Base-by-base conservation (phyloP, 1,140 invertebrate species). In the Pachyrhynchus sulphureomaculatus region DNA sequence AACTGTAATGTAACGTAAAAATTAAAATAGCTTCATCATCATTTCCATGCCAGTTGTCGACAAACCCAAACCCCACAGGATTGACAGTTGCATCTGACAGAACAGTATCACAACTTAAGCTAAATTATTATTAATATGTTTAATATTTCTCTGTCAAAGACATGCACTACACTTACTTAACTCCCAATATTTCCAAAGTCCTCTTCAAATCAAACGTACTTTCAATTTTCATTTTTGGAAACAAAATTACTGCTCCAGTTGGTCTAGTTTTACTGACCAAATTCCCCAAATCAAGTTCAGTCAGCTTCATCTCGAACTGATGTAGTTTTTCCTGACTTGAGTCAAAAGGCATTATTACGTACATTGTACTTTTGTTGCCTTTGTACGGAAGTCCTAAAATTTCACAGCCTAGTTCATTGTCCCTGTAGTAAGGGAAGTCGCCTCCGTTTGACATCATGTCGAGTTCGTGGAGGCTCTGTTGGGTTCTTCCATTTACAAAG, bases 381-480 rank as follows among this genome's bases (percentile, higher is more conserved):
- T 86, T 83, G 69, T 92, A 93, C 0, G 90, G 89, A 2, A 93
- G 69, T 3, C 82, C 86, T 24, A 91, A 68, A 23, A 90, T 85
- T 66, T 85, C 80, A 51, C 81, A 84, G 17, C 79, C 81, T 55
- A 84, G 66, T 59, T 72, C 64, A 42, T 69, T 72, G 65, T 83
- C 81, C 68, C 80, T 79, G 56, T 80, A 79, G 65, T 85, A 87
- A 0, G 79, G 81, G 4, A 77, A 67, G 0, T 78, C 77, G 0
- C 80, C 79, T 0, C 79, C 79, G 32, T 83, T 84, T 8, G 79
- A 81, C 89, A 91, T 91, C 80, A 88, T 83, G 15, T 83, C 76
- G 0, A 87, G 80, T 12, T 77, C 70, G 2, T 87, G 64, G 0
- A 69, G 65, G 24, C 80, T 73, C 3, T 73, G 70, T 0, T 77